phyloP scores from a whole-genome alignment of 2,888 invertebrate genomes.

The Pseudococcus longispinus region DNA sequence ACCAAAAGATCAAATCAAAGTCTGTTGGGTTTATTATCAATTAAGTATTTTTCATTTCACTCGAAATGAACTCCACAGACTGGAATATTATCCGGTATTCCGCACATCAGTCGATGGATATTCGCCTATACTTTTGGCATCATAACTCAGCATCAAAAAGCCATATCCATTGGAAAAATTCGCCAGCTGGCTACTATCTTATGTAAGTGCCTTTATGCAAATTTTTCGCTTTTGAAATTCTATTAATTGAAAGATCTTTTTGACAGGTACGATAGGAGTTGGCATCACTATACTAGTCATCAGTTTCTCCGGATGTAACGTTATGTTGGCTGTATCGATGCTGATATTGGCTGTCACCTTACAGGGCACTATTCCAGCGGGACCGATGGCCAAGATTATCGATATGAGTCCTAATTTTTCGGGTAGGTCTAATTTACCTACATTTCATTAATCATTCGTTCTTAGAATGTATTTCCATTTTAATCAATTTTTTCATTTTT shows the following conservation, averaged over 20 bases:
- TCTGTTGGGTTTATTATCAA: conserved; percentile 46
- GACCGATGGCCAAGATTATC: conserved; percentile 72
- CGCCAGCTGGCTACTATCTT: conserved; percentile 71
- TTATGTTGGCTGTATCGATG: conserved; percentile 68
- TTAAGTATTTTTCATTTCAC: background rate
- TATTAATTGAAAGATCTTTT: background rate
- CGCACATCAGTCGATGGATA: conserved; percentile 59
- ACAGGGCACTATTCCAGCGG: conserved; percentile 73
- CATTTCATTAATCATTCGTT: background rate
- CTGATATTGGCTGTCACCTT: conserved; percentile 70
- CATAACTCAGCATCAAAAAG: conserved; percentile 68
- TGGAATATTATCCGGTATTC: conserved; percentile 60
- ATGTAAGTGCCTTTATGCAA: conserved; percentile 64
- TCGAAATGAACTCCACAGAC: conserved; percentile 55
- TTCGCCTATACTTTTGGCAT: conserved; percentile 59
- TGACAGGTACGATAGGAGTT: conserved; percentile 68
- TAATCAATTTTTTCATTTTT: background rate
- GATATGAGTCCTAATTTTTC: conserved; percentile 68
- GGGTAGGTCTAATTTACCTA: conserved; percentile 59
- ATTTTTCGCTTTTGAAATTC: too few species aligned
- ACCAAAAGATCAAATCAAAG: too few species aligned
- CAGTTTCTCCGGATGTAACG: conserved; percentile 71
- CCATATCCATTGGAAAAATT: conserved; percentile 70
- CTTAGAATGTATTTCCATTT: background rate
- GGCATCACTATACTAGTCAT: conserved; percentile 70